phyloP scores from a whole-genome alignment of 1,140 invertebrate species.

The Ceratoteleas bidentatus region DNA sequence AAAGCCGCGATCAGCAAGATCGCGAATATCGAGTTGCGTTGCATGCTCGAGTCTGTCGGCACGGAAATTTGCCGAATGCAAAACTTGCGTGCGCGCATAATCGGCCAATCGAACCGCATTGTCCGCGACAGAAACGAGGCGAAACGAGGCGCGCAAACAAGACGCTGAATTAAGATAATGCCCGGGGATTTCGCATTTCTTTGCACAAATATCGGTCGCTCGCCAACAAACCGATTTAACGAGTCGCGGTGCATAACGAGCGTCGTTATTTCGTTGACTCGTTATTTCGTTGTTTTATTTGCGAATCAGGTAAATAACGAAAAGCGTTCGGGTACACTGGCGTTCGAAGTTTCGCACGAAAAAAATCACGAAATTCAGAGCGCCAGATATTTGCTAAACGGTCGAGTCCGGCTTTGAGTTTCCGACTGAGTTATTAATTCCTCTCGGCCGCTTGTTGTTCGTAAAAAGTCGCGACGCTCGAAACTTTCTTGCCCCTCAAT shows the following conservation, averaged over 20 bases:
- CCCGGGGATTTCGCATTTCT: neutral
- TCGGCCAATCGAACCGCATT: neutral
- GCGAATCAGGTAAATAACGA: constrained; percentile 8
- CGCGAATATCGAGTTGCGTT: neutral
- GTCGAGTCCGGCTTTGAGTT: too few relatives aligned
- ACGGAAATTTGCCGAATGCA: neutral
- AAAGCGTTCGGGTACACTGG: neutral
- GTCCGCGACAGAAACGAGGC: neutral
- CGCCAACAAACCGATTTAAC: constrained; percentile 11
- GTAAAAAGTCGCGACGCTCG: too few relatives aligned
- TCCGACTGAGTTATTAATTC: too few relatives aligned
- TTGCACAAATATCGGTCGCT: neutral
- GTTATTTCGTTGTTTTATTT: constrained; percentile 15
- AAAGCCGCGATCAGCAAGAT: constrained; percentile 5
- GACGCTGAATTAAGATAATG: neutral
- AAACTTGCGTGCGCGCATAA: neutral
- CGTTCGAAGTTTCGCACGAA: neutral
- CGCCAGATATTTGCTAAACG: neutral
- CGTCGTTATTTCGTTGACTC: constrained; percentile 14
- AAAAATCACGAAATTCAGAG: too few relatives aligned
- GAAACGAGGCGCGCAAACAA: too few relatives aligned
- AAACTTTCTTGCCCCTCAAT: too few relatives aligned
- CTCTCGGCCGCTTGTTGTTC: too few relatives aligned
- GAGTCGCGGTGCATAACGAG: constrained; percentile 10
- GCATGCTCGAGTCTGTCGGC: neutral